Base-by-base conservation (phyloP, 2,797 vertebrate species). In the Cuculus canorus region DNA sequence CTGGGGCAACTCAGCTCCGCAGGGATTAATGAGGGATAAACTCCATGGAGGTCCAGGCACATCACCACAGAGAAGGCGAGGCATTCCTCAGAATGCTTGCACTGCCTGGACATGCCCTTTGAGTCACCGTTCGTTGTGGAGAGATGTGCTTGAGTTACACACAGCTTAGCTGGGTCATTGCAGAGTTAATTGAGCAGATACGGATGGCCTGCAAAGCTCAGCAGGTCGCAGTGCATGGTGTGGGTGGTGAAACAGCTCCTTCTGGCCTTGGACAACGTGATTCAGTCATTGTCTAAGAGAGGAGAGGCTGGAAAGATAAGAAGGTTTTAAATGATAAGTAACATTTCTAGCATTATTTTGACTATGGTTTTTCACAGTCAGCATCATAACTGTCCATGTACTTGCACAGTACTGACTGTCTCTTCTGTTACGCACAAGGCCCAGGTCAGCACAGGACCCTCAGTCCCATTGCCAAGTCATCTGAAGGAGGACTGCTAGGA, bases 121-220 rank as follows among this genome's bases (percentile, higher is more conserved):
- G 1, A 30, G 57, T 78, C 71, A 57, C 1, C 1, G 13, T 9
- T 65, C 21, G 33, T 27, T 57, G 47, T 14, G 32, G 9, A 28
- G 27, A 82, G 35, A 56, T 1, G 4, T 47, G 24, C 35, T 48
- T 41, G 37, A 66, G n/a, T 35, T 33, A 70, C 0, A 0, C 28
- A 53, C 52, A 75, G 24, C 18, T 78, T 71, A 82, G 16, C 32
- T 19, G 25, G 53, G 66, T 79, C 71, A 85, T 22, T 43, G 47
- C 15, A 73, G 52, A 32, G 28, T 59, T 92, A 82, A 82, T 47
- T 33, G 66, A 78, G 61, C 43, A 81, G 77, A 82, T 88, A 72
- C 1, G 7, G 33, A 63, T 25, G 45, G 39, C 5, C 57, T 71
- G 47, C 4, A 27, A 61, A 75, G n/a, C 32, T 77, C 35, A 41